Evolutionary conservation across 2,113 vertebrate genomes (phyloP).

Genomic region (Amphiprion ocellaris): DNA sequence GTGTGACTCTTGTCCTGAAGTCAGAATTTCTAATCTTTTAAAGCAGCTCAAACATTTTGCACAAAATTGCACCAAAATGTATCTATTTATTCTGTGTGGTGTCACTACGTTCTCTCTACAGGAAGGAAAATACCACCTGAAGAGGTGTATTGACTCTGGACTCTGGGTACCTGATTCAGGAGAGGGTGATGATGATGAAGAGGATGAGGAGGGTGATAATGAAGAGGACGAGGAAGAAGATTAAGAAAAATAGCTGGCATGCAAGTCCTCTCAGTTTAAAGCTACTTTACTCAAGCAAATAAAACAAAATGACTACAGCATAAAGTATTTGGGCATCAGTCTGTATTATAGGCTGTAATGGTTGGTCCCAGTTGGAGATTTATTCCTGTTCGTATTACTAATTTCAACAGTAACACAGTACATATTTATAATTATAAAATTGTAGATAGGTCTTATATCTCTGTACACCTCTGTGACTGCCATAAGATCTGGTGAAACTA

Average conservation of each 20-base stretch:
- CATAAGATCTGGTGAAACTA: no score
- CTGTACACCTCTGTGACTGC: no score
- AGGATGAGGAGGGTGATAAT: background rate
- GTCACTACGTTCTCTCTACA: constrained; percentile 51
- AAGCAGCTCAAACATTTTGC: background rate
- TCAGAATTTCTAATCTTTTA: background rate
- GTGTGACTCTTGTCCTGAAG: constrained; percentile 41
- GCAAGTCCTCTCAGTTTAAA: no score
- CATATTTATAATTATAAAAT: no score
- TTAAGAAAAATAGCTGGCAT: background rate
- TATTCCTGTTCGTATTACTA: no score
- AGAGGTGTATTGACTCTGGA: constrained; percentile 89
- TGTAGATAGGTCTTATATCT: no score
- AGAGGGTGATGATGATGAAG: constrained; percentile 28
- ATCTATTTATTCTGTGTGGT: background rate
- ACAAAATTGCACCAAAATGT: background rate
- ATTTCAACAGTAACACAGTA: no score
- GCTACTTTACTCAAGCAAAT: no score
- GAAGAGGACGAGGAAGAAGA: constrained; percentile 63
- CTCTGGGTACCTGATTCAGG: constrained; percentile 89
- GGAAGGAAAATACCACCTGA: constrained; percentile 89
- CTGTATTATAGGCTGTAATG: no score
- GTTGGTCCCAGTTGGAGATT: no score
- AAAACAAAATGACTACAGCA: no score
- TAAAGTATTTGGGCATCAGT: no score